Percentiles rank a stretch among this genome's conserved stretches.
phyloP scores from a whole-genome alignment of 2,797 vertebrate species.

The Rhabdophis nuchalis region DNA sequence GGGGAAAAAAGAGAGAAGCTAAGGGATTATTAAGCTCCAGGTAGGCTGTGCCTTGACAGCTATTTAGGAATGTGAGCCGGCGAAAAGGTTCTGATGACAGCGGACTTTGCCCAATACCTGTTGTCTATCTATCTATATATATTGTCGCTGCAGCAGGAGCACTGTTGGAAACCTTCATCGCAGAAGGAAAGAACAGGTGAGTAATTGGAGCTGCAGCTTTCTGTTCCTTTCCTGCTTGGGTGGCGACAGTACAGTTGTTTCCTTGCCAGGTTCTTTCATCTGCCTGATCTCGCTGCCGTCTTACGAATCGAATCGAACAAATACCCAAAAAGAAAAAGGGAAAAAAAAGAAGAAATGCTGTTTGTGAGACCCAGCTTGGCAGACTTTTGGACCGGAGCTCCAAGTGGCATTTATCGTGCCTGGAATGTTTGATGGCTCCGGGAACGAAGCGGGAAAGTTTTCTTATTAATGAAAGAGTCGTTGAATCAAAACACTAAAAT shows the following conservation, averaged over 20 bases:
- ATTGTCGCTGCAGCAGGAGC: conserved; percentile 56
- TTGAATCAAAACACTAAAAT: background rate
- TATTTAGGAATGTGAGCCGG: conserved; percentile 71
- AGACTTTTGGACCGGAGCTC: background rate
- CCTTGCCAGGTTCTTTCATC: background rate
- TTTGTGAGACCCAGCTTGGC: conserved; percentile 24
- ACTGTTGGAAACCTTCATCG: conserved; percentile 56
- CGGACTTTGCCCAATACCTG: conserved; percentile 75
- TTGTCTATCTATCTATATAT: conserved; percentile 64
- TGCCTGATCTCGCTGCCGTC: background rate
- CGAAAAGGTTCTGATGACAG: conserved; percentile 55
- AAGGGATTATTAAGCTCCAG: conserved; percentile 65
- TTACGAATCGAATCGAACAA: background rate
- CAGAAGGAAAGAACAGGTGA: conserved; percentile 65
- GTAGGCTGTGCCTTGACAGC: conserved; percentile 70
- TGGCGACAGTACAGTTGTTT: background rate
- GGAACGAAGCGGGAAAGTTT: background rate
- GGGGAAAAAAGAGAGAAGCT: background rate
- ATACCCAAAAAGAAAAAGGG: background rate
- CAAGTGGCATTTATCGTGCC: fast-evolving
- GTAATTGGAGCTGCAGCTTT: conserved; percentile 49
- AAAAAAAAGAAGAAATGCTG: background rate
- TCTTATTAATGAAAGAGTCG: background rate
- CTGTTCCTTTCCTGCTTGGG: conserved; percentile 13
- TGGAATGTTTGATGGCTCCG: conserved; percentile 1